phyloP scores from a whole-genome alignment of 1,140 invertebrate species.

The Papilio machaon region DNA sequence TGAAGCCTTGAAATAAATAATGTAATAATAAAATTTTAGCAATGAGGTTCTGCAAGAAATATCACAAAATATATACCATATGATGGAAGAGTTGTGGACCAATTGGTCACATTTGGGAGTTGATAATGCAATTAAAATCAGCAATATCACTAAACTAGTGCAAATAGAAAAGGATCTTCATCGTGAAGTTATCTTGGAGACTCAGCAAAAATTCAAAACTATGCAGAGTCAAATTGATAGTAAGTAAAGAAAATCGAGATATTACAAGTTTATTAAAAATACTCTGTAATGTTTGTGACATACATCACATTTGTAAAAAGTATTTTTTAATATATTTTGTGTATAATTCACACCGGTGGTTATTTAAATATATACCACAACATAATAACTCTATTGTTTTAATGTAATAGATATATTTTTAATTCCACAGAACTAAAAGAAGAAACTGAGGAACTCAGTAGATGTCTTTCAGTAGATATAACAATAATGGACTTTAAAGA shows the following conservation, averaged over 20 bases:
- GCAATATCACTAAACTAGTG: constrained; percentile 66
- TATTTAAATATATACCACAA: neutral
- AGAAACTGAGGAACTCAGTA: constrained; percentile 72
- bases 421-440: constrained; percentile 64
- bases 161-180: constrained; percentile 75
- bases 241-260: constrained; percentile 51
- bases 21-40: constrained; percentile 46
- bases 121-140: constrained; percentile 63
- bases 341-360: too few species aligned
- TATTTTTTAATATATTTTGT: constrained; percentile 11
- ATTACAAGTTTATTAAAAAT: neutral
- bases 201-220: constrained; percentile 63
- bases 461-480: constrained; percentile 70
- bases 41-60: constrained; percentile 69
- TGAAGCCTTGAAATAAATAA: neutral
- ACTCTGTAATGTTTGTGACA: neutral
- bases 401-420: constrained; percentile 21
- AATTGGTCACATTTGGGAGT: constrained; percentile 77
- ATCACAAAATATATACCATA: constrained; percentile 59
- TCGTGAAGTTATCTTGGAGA: constrained; percentile 71
- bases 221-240: constrained; percentile 70
- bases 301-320: neutral
- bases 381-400: neutral
- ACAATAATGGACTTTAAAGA: constrained; percentile 68
- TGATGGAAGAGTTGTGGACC: constrained; percentile 75